phyloP scores from a whole-genome alignment of 1,140 invertebrate species.

The Apis mellifera region DNA sequence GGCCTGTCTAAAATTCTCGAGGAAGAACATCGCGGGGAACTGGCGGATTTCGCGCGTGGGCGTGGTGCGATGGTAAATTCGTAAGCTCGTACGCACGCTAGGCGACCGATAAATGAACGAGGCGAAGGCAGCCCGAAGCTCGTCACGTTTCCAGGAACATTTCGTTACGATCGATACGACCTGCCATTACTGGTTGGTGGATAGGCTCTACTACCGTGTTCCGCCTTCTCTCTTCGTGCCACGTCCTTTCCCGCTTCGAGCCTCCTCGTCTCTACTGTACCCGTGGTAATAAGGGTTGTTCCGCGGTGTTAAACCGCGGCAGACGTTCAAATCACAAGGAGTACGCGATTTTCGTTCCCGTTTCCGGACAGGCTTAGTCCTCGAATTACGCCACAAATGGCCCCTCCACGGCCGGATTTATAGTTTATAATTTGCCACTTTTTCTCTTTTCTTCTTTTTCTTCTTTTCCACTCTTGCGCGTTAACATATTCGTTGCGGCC shows the following conservation, averaged over 20 bases:
- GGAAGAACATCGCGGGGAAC: not conserved
- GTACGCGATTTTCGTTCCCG: conserved; percentile 45
- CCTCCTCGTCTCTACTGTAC: conserved; percentile 56
- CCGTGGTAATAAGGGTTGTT: conserved; percentile 69
- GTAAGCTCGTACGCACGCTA: conserved; percentile 53
- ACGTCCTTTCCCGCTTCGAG: conserved; percentile 4
- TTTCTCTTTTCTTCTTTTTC: not conserved
- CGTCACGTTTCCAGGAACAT: conserved; percentile 71
- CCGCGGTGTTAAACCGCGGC: conserved; percentile 62
- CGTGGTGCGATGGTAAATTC: conserved; percentile 21
- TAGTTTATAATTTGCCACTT: conserved; percentile 30
- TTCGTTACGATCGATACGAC: conserved; percentile 71
- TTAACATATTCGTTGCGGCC: not conserved
- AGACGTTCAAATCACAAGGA: conserved; percentile 64
- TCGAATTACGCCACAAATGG: not conserved
- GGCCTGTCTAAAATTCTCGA: not conserved
- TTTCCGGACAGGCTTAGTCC: conserved; percentile 10
- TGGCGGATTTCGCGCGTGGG: not conserved
- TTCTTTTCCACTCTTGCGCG: not conserved
- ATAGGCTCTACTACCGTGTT: conserved; percentile 60
- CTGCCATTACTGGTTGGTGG: conserved; percentile 67
- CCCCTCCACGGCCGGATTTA: not conserved
- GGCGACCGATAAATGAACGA: conserved; percentile 61
- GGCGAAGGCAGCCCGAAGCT: conserved; percentile 59
- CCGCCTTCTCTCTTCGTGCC: conserved; percentile 53